Evolutionary conservation across 1,140 invertebrate genomes (phyloP).

Genomic region (Trypoxylus dichotomus): DNA sequence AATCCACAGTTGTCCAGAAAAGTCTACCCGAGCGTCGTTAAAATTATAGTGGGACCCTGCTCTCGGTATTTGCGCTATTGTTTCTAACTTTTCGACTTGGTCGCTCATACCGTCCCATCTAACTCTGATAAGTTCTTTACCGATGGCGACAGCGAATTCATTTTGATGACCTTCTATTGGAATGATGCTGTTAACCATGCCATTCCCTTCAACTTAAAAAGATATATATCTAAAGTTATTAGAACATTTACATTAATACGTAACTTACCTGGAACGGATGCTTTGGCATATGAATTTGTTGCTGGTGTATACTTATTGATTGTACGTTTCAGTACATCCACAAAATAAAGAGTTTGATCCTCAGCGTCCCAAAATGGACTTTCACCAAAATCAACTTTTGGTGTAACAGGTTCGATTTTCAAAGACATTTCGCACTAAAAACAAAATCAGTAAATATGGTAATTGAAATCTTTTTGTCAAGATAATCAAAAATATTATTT

Average conservation of each 20-base stretch:
- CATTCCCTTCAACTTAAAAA: neutral
- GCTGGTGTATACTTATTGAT: neutral
- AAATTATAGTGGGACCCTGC: constrained; percentile 65
- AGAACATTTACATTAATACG: too few species aligned
- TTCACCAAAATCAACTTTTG: neutral
- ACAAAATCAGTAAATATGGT: too few species aligned
- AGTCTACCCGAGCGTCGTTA: constrained; percentile 88
- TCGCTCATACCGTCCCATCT: constrained; percentile 63
- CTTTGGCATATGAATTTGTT: neutral
- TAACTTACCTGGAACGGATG: neutral
- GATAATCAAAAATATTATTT: too few species aligned
- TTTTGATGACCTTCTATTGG: neutral
- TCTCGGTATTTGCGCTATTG: constrained; percentile 63
- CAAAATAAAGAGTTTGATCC: neutral
- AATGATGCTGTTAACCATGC: neutral
- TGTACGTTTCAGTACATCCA: neutral
- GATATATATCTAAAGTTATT: too few species aligned
- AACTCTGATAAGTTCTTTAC: constrained; percentile 45
- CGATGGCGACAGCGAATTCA: neutral
- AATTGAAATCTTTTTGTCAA: too few species aligned
- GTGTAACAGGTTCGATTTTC: neutral
- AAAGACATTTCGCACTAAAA: neutral
- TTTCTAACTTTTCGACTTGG: constrained; percentile 43
- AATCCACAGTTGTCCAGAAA: constrained; percentile 73
- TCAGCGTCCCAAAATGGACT: neutral